phyloP scores from a whole-genome alignment of 2,888 invertebrate species.

The Bellardia pandia region DNA sequence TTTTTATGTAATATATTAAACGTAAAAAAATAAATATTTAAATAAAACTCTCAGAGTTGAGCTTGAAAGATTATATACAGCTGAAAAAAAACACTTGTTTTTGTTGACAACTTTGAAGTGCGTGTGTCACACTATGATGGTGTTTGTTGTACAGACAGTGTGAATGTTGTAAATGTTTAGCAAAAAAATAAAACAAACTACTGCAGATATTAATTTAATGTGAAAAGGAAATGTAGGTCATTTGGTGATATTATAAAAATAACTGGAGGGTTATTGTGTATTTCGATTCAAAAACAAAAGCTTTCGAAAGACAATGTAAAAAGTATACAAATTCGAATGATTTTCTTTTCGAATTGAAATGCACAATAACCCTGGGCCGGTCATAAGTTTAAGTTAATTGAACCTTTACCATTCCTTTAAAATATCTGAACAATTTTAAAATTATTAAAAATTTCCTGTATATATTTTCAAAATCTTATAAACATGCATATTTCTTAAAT shows the following conservation, averaged over 20 bases:
- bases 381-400: too few species aligned
- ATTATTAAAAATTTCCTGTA: too few species aligned
- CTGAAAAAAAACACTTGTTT: background rate
- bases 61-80: background rate
- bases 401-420: too few species aligned
- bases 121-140: background rate
- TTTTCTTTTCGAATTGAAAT: too few species aligned
- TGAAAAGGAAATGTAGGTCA: conserved; percentile 3
- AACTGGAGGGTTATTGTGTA: too few species aligned
- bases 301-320: too few species aligned
- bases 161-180: background rate
- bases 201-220: background rate
- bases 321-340: too few species aligned
- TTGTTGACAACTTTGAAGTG: background rate
- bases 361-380: too few species aligned
- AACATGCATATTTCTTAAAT: background rate
- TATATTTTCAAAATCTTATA: too few species aligned
- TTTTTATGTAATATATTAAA: background rate
- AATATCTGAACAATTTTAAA: too few species aligned
- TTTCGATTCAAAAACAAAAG: too few species aligned
- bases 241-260: background rate
- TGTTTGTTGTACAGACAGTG: conserved; percentile 4
- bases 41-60: background rate
- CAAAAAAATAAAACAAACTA: background rate
- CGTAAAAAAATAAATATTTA: conserved; percentile 2